phyloP scores from a whole-genome alignment of 2,113 vertebrate genomes.

The Atherinomorus stipes region DNA sequence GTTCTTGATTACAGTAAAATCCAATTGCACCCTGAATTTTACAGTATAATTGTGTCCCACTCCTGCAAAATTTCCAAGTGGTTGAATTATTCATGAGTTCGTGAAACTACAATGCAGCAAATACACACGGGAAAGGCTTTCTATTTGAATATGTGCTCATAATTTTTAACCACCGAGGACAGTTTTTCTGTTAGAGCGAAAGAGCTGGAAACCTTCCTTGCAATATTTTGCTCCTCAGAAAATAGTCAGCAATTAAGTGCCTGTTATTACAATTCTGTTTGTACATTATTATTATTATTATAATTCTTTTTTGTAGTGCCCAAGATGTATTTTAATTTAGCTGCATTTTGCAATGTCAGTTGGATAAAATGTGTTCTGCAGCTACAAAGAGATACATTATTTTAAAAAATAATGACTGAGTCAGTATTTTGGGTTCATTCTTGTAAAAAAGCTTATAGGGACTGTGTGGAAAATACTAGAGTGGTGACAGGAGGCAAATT shows the following conservation, averaged over 20 bases:
- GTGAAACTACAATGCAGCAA: slow-evolving; percentile 7
- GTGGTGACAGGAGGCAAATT: not conserved
- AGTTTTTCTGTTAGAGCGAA: not conserved
- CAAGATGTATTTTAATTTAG: too few relatives aligned
- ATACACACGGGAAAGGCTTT: not conserved
- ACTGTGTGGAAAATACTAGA: not conserved
- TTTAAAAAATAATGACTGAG: too few relatives aligned
- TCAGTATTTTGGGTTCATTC: too few relatives aligned
- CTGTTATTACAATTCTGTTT: too few relatives aligned
- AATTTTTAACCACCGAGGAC: not conserved
- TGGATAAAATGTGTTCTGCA: not conserved
- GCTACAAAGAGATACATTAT: too few relatives aligned
- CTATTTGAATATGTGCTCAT: not conserved
- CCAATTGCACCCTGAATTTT: not conserved
- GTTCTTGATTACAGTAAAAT: not conserved
- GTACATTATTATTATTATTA: too few relatives aligned
- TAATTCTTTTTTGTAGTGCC: too few relatives aligned
- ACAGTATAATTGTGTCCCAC: not conserved
- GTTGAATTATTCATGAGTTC: slow-evolving; percentile 34
- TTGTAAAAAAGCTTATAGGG: too few relatives aligned
- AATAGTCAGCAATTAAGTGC: not conserved
- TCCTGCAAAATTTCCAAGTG: not conserved
- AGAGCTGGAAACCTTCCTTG: not conserved
- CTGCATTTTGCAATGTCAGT: too few relatives aligned
- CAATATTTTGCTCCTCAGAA: not conserved